phyloP scores from a whole-genome alignment of 92 coral and sea anemone genomes.

The Epizoanthus illoricatus region DNA sequence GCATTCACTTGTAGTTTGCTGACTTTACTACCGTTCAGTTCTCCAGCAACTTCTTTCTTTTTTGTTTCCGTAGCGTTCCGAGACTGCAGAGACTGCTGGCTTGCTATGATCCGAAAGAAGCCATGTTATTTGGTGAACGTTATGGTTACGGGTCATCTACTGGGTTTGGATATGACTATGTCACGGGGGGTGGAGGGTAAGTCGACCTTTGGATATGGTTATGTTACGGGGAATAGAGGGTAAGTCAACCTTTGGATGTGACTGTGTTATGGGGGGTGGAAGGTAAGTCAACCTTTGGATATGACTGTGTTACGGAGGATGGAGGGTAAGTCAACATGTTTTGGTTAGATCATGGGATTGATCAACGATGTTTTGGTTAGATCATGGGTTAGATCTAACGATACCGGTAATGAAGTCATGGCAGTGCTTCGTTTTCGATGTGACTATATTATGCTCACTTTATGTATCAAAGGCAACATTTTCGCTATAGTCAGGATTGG shows the following conservation, averaged over 20 bases:
- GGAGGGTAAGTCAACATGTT: neutral
- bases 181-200: slow-evolving; percentile 97
- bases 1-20: too few relatives aligned
- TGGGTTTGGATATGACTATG: slow-evolving; percentile 90
- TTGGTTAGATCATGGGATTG: too few relatives aligned
- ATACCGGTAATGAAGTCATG: slow-evolving; percentile 89
- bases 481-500: slow-evolving; percentile 1
- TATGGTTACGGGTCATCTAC: slow-evolving; percentile 85
- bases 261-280: slow-evolving; percentile 92
- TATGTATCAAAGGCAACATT: too few relatives aligned
- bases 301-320: neutral
- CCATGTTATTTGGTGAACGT: slow-evolving; percentile 85
- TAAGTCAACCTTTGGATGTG: slow-evolving; percentile 29
- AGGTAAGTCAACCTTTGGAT: slow-evolving; percentile 48
- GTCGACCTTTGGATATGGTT: neutral
- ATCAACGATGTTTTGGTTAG: too few relatives aligned
- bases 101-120: slow-evolving; percentile 88
- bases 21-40: too few relatives aligned
- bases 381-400: too few relatives aligned
- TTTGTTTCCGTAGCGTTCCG: slow-evolving; percentile 65
- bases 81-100: slow-evolving; percentile 83
- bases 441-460: too few relatives aligned
- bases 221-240: neutral
- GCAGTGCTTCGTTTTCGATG: slow-evolving; percentile 74
- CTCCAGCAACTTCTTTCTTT: too few relatives aligned